Evolutionary conservation across 2,113 vertebrate genomes (phyloP).

Genomic region (Zingel zingel): DNA sequence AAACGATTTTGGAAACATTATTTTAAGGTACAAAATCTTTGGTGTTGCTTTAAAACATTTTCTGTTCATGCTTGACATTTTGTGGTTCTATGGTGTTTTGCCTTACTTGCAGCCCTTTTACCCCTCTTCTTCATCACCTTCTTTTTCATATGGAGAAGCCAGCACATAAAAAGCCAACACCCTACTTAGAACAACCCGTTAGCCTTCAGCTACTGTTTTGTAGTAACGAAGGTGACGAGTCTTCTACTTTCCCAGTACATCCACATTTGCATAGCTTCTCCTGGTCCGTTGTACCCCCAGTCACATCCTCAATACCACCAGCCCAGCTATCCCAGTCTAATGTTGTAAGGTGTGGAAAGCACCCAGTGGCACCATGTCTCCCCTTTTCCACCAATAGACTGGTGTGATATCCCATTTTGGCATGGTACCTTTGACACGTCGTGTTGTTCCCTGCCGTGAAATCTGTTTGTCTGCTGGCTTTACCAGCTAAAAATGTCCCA

Average conservation of each 20-base stretch:
- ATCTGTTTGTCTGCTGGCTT: constrained; percentile 78
- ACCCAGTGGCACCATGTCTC: constrained; percentile 17
- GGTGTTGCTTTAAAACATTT: not conserved
- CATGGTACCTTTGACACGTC: constrained; percentile 65
- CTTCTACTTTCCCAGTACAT: constrained; percentile 7
- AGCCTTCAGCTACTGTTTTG: constrained; percentile 48
- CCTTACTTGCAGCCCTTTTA: not conserved
- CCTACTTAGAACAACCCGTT: constrained; percentile 47
- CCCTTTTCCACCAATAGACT: constrained; percentile 36
- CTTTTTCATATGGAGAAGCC: constrained; percentile 1
- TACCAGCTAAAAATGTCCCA: constrained; percentile 63
- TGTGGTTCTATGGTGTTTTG: not conserved
- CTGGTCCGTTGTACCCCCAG: constrained; percentile 15
- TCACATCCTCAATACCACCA: constrained; percentile 19
- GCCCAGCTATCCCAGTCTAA: constrained; percentile 15
- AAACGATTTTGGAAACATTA: too few species aligned
- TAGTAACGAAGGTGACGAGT: constrained; percentile 31
- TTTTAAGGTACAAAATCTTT: too few species aligned
- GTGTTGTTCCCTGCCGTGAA: constrained; percentile 74
- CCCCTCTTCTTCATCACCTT: not conserved
- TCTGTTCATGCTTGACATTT: not conserved
- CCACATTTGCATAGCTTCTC: constrained; percentile 18
- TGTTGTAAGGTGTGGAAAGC: constrained; percentile 31
- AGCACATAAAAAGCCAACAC: constrained; percentile 22
- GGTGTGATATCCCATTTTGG: constrained; percentile 58